Conservation (phyloP, 2,797 vertebrate species). For the Nyctibius grandis region DNA sequence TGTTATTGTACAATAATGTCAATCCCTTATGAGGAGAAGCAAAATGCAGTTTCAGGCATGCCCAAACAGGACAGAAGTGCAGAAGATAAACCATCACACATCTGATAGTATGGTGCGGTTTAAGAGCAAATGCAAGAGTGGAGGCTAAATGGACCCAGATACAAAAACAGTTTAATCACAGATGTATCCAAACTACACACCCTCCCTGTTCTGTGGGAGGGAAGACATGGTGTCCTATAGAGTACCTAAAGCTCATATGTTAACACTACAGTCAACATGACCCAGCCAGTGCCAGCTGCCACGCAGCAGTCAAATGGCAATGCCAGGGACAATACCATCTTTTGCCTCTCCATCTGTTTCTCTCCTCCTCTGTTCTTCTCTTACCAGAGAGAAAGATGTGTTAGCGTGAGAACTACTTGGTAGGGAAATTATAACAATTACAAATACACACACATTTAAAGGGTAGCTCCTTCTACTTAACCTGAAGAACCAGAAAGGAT, state of each 20-base stretch:
- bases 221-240: not conserved
- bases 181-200: not conserved
- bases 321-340: not conserved
- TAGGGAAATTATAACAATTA: not conserved
- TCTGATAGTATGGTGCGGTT: not conserved
- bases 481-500: not conserved
- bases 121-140: not conserved
- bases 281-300: not conserved
- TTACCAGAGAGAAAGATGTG: not conserved
- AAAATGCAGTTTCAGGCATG: not conserved
- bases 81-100: not conserved
- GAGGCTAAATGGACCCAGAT: not conserved
- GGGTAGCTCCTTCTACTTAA: not conserved
- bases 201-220: not conserved
- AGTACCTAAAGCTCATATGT: not conserved
- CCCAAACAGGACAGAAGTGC: not conserved
- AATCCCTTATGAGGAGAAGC: not conserved
- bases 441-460: not conserved
- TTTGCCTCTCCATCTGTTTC: not conserved
- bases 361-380: not conserved
- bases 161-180: not conserved
- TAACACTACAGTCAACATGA: not conserved
- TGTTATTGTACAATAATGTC: not conserved
- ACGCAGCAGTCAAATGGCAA: not conserved
- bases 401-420: not conserved